Base-by-base conservation (phyloP, 2,113 vertebrate genomes). In the Electrona antarctica region DNA sequence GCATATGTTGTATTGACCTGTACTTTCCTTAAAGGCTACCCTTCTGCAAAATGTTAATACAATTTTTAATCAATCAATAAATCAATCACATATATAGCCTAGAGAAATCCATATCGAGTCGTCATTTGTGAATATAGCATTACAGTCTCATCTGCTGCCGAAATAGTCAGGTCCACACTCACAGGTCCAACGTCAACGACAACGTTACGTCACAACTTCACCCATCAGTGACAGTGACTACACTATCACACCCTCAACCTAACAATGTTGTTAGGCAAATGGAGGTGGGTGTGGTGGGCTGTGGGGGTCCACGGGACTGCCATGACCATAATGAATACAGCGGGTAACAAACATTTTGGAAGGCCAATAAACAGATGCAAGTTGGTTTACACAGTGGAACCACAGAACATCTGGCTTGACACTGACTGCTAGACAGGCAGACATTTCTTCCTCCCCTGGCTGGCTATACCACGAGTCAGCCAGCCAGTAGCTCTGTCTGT, bases 341-440 rank as follows among this genome's bases (percentile, higher is more conserved):
- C 72, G 86, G 21, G 90, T 92, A 93, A 92, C 93, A 93, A 93
- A 94, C 90, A 93, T 93, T 91, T 92, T 92, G 85, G 91, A 92
- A 89, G 89, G 85, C 90, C 92, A 93, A 91, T 93, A 94, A 94
- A 94, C 92, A 93, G 91, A 93, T 91, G 91, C 90, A 87, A 79
- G 88, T 91, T 80, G 91, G 92, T 93, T 94, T 94, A 93, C 90
- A 91, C 88, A 93, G 91, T 10, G 85, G 21, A 89, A 90, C 92
- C 92, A 88, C 93, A 93, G 84, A 94, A 93, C 93, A 94, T 94
- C 93, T 94, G 93, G 91, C 85, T 88, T 71, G 74, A 88, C 73
- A 87, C 83, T 92, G 84, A 87, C 83, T 92, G 84, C 85, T 75
- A 93, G 92, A 94, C 93, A 93, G 92, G 89, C 93, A 94, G 90